Evolutionary conservation across 2,888 invertebrate species (phyloP).

Genomic region (Orthosia gothica): DNA sequence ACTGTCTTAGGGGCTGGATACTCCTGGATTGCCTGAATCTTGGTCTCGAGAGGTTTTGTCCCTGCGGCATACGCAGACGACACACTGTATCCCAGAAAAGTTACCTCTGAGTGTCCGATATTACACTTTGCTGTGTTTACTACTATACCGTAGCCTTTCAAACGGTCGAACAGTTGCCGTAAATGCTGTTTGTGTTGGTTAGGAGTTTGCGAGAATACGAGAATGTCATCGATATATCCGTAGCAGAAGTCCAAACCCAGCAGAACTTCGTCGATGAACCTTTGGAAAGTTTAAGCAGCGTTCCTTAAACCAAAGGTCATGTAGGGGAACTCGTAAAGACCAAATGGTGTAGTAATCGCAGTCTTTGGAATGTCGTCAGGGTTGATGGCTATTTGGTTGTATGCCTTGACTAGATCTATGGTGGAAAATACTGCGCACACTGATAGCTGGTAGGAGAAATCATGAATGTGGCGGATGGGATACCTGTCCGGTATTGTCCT

Average conservation of each 20-base stretch:
- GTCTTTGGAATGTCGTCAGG: slow-evolving; percentile 5
- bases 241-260: background rate
- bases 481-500: too few relatives aligned
- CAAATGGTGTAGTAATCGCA: background rate
- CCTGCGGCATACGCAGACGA: slow-evolving; percentile 1
- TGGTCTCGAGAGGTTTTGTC: background rate
- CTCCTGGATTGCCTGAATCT: slow-evolving; percentile 4
- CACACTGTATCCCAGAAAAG: slow-evolving; percentile 2
- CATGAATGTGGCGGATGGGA: too few relatives aligned
- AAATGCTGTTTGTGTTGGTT: slow-evolving; percentile 1
- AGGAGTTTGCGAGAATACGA: background rate
- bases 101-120: background rate
- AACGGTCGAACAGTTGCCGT: background rate
- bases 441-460: too few relatives aligned
- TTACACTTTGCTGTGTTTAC: slow-evolving; percentile 1
- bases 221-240: background rate
- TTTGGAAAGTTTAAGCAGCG: slow-evolving; percentile 1
- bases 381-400: too few relatives aligned
- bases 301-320: slow-evolving; percentile 15
- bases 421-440: too few relatives aligned
- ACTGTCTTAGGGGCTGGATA: slow-evolving; percentile 9
- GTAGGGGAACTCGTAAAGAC: slow-evolving; percentile 1
- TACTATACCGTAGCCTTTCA: background rate
- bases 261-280: slow-evolving; percentile 1
- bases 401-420: too few relatives aligned